These are phyloP conservation scores for Spheniscus mendiculus DNA, from an alignment of 2,113 vertebrate species.

Conservation along the genomic window DNA sequence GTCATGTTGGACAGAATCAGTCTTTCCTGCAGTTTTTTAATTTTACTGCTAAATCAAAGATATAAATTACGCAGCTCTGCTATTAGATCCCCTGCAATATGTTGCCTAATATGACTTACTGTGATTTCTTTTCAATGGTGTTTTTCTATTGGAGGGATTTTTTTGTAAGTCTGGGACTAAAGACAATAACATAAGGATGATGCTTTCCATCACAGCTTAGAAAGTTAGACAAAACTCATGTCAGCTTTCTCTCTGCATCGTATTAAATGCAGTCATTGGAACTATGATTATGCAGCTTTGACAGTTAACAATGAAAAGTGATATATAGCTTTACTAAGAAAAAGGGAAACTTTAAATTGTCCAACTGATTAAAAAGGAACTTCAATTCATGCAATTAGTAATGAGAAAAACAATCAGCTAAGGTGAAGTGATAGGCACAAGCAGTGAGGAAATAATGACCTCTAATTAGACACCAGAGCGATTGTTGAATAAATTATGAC, in stretches of 20 bases:
- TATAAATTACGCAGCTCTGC: not conserved
- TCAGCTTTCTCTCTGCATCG: not conserved
- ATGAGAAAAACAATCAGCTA: constrained; percentile 9
- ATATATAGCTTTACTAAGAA: not conserved
- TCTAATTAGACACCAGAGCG: not conserved
- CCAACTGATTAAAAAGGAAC: not conserved
- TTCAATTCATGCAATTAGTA: not conserved
- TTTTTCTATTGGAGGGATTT: not conserved
- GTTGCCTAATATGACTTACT: not conserved
- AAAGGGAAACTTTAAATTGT: not conserved
- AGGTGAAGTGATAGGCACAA: not conserved
- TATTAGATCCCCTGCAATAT: not conserved
- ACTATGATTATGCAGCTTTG: not conserved
- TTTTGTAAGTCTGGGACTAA: not conserved
- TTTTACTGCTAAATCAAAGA: not conserved
- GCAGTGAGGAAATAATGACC: not conserved
- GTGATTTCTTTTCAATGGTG: not conserved
- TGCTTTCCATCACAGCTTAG: not conserved
- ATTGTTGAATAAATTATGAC: constrained; percentile 3
- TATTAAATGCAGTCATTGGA: not conserved
- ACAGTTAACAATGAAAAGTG: not conserved
- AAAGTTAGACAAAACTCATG: not conserved
- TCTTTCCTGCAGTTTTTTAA: not conserved
- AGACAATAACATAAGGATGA: not conserved
- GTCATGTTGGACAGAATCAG: not conserved